Conservation (phyloP, 2,888 invertebrate genomes). For the Chorisops tibialis region DNA sequence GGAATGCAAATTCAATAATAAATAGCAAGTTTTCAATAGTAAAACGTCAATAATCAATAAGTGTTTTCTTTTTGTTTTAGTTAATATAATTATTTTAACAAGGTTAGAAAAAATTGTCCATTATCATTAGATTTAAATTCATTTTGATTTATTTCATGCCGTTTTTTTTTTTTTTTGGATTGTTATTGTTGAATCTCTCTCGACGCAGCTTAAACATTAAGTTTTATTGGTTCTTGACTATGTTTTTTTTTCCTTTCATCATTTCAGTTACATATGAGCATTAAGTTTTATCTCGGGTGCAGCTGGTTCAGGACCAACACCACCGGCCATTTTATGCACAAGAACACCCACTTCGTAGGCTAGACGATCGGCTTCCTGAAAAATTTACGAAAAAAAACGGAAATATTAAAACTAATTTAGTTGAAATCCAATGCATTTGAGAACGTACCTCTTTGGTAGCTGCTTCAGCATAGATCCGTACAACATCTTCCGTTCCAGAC, state of each 20-base stretch:
- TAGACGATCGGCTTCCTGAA: slow-evolving; percentile 63
- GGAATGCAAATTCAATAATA: slow-evolving; percentile 22
- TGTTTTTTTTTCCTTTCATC: too few species aligned
- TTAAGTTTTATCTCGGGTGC: slow-evolving; percentile 42
- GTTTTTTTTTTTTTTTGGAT: slow-evolving; percentile 8
- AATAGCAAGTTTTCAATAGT: slow-evolving; percentile 5
- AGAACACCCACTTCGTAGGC: slow-evolving; percentile 71
- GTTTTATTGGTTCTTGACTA: background rate
- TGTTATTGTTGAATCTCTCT: background rate
- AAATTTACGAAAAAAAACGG: slow-evolving; percentile 18
- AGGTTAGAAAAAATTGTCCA: slow-evolving; percentile 14
- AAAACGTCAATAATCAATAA: slow-evolving; percentile 9
- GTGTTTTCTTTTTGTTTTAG: slow-evolving; percentile 3
- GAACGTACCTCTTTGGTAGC: slow-evolving; percentile 64
- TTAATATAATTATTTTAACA: slow-evolving; percentile 20
- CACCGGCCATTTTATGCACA: slow-evolving; percentile 77
- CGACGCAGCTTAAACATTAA: too few species aligned
- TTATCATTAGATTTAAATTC: slow-evolving; percentile 2
- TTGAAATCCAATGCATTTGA: background rate
- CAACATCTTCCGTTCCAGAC: slow-evolving; percentile 96
- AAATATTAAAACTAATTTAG: background rate
- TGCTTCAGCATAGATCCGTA: slow-evolving; percentile 95
- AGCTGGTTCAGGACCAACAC: slow-evolving; percentile 65
- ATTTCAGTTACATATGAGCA: slow-evolving; percentile 45
- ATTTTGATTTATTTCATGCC: background rate